Conservation (phyloP, 2,113 vertebrate genomes). For the Micronycteris hirsuta region DNA sequence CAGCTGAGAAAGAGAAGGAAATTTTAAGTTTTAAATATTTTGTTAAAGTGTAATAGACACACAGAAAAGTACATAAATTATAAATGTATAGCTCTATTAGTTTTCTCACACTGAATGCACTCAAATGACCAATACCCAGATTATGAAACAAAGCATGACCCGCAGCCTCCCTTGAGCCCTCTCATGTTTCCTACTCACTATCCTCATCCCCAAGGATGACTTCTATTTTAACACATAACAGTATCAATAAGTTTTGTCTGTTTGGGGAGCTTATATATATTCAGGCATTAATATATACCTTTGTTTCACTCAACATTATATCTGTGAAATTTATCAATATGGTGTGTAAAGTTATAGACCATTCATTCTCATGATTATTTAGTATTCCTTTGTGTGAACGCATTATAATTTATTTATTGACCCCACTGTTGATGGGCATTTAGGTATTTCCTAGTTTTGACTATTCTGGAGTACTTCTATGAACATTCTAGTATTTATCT, state of each 20-base stretch:
- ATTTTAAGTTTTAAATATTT: conserved; percentile 12
- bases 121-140: neutral
- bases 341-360: neutral
- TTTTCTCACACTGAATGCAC: neutral
- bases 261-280: neutral
- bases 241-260: neutral
- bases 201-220: neutral
- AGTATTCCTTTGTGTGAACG: neutral
- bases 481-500: conserved; percentile 5
- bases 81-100: neutral
- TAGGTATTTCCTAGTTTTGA: neutral
- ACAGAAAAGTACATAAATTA: neutral
- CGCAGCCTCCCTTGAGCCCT: neutral
- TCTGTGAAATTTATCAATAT: conserved; percentile 2
- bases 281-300: neutral
- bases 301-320: neutral
- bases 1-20: neutral
- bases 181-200: neutral
- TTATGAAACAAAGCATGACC: neutral
- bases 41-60: neutral
- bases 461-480: neutral
- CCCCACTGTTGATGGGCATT: neutral
- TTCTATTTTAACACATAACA: neutral
- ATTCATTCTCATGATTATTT: neutral
- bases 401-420: neutral